A percentile compares a stretch with the other conserved stretches of the same genome.
Conservation (phyloP, 1,140 invertebrate genomes). For the Ceratitis capitata region DNA sequence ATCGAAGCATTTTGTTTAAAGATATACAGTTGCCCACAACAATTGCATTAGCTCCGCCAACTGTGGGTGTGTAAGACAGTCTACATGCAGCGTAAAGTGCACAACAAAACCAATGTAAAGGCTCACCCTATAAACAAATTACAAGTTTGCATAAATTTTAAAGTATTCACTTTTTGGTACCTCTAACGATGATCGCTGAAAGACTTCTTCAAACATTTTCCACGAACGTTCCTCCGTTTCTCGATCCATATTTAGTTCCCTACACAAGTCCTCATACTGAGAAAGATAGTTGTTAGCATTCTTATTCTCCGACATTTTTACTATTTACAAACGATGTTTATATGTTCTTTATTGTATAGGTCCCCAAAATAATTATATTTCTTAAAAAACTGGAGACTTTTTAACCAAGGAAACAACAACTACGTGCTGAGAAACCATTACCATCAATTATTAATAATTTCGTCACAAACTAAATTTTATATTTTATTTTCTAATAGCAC, state of each 20-base stretch:
- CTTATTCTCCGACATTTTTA: constrained; percentile 1
- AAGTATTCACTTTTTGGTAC: constrained; percentile 50
- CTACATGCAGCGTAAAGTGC: constrained; percentile 91
- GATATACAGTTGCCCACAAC: constrained; percentile 94
- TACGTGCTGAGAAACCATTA: not conserved
- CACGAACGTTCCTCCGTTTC: constrained; percentile 57
- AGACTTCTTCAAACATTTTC: constrained; percentile 51
- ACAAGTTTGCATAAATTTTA: not conserved
- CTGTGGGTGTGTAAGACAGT: constrained; percentile 81
- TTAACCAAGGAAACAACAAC: not conserved
- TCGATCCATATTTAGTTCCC: constrained; percentile 61
- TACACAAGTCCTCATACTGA: constrained; percentile 53
- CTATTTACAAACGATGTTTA: not conserved
- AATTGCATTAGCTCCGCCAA: constrained; percentile 73
- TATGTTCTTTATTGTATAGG: not conserved
- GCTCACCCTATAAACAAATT: constrained; percentile 78
- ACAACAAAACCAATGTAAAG: constrained; percentile 94
- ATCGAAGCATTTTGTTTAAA: constrained; percentile 84
- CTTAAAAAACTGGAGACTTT: not conserved
- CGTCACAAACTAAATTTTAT: not conserved
- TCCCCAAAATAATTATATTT: not conserved
- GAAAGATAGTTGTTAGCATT: not conserved
- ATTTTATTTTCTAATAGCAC: not conserved
- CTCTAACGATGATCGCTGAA: constrained; percentile 55
- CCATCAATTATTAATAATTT: not conserved